Percentiles rank a stretch among this genome's conserved stretches.
Evolutionary conservation across 2,888 invertebrate genomes (phyloP).

Genomic region (Tachystola acroxantha): DNA sequence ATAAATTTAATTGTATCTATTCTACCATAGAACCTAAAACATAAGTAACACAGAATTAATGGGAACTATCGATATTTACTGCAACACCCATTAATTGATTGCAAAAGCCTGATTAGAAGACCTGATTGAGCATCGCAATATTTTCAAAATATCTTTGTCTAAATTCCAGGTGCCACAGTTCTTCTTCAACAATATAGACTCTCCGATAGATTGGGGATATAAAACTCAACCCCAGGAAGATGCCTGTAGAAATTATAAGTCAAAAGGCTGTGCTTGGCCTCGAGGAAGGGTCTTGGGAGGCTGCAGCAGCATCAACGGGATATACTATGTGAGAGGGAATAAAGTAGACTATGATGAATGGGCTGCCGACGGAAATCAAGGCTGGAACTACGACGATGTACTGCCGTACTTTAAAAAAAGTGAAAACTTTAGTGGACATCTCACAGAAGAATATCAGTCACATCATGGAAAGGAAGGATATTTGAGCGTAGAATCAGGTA

Average conservation of each 20-base stretch:
- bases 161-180: constrained; percentile 35
- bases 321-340: constrained; percentile 78
- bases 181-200: constrained; percentile 39
- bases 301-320: constrained; percentile 76
- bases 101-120: too few relatives aligned
- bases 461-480: constrained; percentile 57
- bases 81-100: too few relatives aligned
- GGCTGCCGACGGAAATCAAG: constrained; percentile 69
- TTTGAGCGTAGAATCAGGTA: constrained; percentile 44
- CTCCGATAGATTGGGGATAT: constrained; percentile 75
- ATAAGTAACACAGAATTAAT: too few relatives aligned
- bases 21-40: too few relatives aligned
- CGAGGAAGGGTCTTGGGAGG: constrained; percentile 81
- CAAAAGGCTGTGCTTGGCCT: constrained; percentile 69
- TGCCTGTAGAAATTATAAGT: constrained; percentile 54
- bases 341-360: constrained; percentile 74
- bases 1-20: too few relatives aligned
- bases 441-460: constrained; percentile 25
- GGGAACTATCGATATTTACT: too few relatives aligned
- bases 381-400: constrained; percentile 78
- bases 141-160: too few relatives aligned
- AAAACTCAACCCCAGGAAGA: constrained; percentile 62
- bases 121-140: too few relatives aligned
- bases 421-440: constrained; percentile 45
- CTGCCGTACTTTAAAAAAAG: constrained; percentile 71